Percentiles rank a stretch among this genome's conserved stretches.
Evolutionary conservation across 1,140 invertebrate genomes (phyloP).

Genomic region (Lerema accius): DNA sequence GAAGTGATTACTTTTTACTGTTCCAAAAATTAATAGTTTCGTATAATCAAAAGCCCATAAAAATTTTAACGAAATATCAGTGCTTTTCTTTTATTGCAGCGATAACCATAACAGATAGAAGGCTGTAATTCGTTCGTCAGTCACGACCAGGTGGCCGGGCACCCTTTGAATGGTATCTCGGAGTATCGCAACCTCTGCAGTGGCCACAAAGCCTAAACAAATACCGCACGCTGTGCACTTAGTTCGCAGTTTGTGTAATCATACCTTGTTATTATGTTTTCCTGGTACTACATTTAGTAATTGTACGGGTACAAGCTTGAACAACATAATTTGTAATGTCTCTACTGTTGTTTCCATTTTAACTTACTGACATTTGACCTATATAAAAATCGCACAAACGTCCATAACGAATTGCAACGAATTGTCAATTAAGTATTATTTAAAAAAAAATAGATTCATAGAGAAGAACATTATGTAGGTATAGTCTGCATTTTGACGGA

Average conservation of each 20-base stretch:
- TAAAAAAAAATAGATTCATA: no score
- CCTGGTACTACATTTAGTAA: slow-evolving; percentile 4
- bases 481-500: no score
- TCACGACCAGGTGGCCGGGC: not conserved
- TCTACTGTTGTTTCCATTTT: no score
- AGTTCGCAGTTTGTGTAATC: slow-evolving; percentile 10
- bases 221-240: slow-evolving; percentile 2
- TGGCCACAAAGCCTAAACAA: slow-evolving; percentile 9
- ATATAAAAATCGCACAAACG: no score
- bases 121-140: not conserved
- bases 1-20: slow-evolving; percentile 1
- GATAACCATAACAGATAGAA: not conserved
- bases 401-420: no score
- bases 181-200: slow-evolving; percentile 7
- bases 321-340: not conserved
- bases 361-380: no score
- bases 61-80: not conserved
- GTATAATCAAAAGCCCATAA: not conserved
- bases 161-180: not conserved
- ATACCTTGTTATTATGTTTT: slow-evolving; percentile 6
- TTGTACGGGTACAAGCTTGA: not conserved
- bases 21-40: not conserved
- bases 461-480: no score
- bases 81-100: not conserved
- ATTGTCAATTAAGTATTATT: no score